Base-by-base conservation (phyloP, 2,888 invertebrate species). In the Biston stratarius region DNA sequence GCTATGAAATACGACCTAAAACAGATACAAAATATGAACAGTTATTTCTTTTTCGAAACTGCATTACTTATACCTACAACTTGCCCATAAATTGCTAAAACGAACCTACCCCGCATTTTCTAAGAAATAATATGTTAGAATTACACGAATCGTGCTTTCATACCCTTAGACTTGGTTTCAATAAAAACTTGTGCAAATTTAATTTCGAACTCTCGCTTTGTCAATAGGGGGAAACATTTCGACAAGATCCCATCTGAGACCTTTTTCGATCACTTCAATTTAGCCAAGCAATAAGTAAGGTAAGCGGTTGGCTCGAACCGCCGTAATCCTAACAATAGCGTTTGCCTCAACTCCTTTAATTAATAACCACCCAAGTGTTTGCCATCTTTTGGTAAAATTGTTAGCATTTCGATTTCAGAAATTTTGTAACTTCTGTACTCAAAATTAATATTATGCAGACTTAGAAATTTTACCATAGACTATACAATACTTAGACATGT, bases 261-360 rank as follows among this genome's bases (percentile, higher is more conserved):
- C 66, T 61, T 67, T 67, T 62, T 49, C 62, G 62, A 62, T 62
- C 59, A 62, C 59, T 42, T 62, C 59, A 48, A 65, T 65, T 66
- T 52, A 61, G 61, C 51, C 57, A 51, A 49, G 56, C 58, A 64
- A 58, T 64, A 53, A 64, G 64, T 53, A 55, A 63, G 63, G 63
- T 63, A 64, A 64, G 58, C 64, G 58, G 51, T 57, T 45, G 49
- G 24, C 58, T 64, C 53, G 47, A 59, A 53, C 33, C 59, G 64
- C 51, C 36, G 51, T 51, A 44, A 56, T 56, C 56, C 57, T n/a
- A 57, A 51, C 42, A 57, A 24, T 45, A 49, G 36, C 55, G 40
- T 61, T 61, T 61, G 48, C 61, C 61, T 55, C 33, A 8, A 48
- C 45, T 55, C 14, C 33, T 61, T 53, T 61, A 48, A 62, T 62